These are phyloP conservation scores for Oegoconia quadripuncta DNA, from an alignment of 2,888 invertebrate species.

Conservation along the genomic window DNA sequence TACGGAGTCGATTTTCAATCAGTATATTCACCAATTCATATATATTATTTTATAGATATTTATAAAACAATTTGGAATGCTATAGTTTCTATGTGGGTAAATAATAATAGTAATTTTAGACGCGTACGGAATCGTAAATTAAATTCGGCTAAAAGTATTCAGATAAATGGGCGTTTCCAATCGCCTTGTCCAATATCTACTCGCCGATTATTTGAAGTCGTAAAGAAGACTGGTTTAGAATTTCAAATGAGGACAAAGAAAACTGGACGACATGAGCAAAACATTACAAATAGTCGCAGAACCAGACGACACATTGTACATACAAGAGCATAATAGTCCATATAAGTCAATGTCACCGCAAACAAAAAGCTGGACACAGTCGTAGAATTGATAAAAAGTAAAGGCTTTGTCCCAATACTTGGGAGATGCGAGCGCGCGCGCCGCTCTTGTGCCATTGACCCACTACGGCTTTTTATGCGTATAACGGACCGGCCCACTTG, in stretches of 20 bases:
- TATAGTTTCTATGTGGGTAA: too few relatives aligned
- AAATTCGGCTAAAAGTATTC: too few relatives aligned
- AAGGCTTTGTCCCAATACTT: constrained; percentile 28
- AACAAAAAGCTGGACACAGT: not conserved
- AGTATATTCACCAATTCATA: too few relatives aligned
- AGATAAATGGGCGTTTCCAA: too few relatives aligned
- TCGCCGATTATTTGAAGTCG: not conserved
- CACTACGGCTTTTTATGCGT: constrained; percentile 68
- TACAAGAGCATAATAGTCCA: not conserved
- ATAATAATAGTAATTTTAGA: too few relatives aligned
- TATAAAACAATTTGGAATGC: too few relatives aligned
- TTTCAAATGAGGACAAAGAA: not conserved
- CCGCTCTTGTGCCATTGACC: constrained; percentile 66
- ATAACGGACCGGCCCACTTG: constrained; percentile 72
- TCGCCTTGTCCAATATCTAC: too few relatives aligned
- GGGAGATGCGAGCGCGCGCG: constrained; percentile 31
- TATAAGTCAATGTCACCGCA: constrained; percentile 1
- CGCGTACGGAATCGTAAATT: too few relatives aligned
- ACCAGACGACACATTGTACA: not conserved
- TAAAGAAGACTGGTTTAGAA: not conserved
- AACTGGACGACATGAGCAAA: not conserved
- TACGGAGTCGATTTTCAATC: too few relatives aligned
- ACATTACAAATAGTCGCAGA: not conserved
- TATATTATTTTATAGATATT: too few relatives aligned
- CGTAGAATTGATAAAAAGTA: constrained; percentile 25